Evolutionary conservation across 2,797 vertebrate genomes (phyloP).

Genomic region (Oryzias sinensis): DNA sequence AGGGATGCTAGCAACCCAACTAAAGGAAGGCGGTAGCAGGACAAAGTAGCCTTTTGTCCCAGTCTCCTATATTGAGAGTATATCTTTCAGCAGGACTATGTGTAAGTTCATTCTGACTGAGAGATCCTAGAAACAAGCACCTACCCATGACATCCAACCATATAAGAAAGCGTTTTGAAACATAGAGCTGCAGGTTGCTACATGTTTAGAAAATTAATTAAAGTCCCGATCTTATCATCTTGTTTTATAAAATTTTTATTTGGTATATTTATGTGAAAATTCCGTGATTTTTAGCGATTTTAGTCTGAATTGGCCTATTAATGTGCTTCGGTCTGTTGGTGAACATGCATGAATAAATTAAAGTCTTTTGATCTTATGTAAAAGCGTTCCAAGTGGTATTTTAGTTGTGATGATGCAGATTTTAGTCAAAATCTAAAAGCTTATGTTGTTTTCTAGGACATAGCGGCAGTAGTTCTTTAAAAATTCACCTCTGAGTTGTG

Average conservation of each 20-base stretch:
- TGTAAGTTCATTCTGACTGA: constrained; percentile 57
- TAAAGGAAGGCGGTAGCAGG: constrained; percentile 16
- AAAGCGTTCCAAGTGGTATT: too few relatives aligned
- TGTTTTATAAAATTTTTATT: too few relatives aligned
- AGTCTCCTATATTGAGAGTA: constrained; percentile 25
- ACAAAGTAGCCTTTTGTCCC: constrained; percentile 44
- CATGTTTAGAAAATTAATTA: constrained; percentile 44
- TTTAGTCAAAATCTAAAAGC: too few relatives aligned
- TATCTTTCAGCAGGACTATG: constrained; percentile 50
- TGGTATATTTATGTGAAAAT: too few relatives aligned
- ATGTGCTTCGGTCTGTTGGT: too few relatives aligned
- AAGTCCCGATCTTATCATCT: too few relatives aligned
- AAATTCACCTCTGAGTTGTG: too few relatives aligned
- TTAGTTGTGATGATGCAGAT: too few relatives aligned
- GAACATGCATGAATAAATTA: not conserved
- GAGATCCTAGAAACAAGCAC: constrained; percentile 42
- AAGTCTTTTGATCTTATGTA: not conserved
- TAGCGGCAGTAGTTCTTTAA: too few relatives aligned
- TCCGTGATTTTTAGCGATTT: too few relatives aligned
- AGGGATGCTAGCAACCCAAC: constrained; percentile 21
- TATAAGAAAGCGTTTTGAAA: constrained; percentile 59
- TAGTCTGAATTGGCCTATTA: too few relatives aligned
- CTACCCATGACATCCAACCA: constrained; percentile 69
- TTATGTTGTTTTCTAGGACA: too few relatives aligned
- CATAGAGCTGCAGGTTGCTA: constrained; percentile 21